A percentile compares a stretch with the other conserved stretches of the same genome.
phyloP scores from a whole-genome alignment of 2,888 invertebrate genomes.

The Eristalis pertinax region DNA sequence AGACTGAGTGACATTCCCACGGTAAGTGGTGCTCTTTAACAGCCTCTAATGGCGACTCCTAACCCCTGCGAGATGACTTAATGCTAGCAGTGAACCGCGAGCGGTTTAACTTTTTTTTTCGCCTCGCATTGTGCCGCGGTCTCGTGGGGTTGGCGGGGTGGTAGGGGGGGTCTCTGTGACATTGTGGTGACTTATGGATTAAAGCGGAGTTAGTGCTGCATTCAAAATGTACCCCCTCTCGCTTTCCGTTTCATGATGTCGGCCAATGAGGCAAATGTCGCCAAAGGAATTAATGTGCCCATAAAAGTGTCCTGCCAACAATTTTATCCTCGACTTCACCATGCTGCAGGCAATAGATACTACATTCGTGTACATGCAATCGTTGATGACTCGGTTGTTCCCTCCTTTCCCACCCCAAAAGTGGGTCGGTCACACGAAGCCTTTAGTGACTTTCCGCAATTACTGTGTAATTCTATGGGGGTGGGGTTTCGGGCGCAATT shows the following conservation, averaged over 20 bases:
- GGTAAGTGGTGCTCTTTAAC: background rate
- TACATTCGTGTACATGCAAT: slow-evolving; percentile 10
- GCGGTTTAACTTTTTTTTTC: background rate
- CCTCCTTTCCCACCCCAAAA: accelerated
- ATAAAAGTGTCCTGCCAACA: slow-evolving; percentile 65
- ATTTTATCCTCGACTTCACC: slow-evolving; percentile 11
- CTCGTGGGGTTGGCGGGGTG: too few species aligned
- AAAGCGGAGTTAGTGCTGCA: background rate
- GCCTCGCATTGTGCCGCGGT: background rate
- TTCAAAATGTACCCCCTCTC: background rate
- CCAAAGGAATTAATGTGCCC: slow-evolving; percentile 62
- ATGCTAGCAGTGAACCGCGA: background rate
- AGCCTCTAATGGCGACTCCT: background rate
- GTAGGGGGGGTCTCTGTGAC: background rate
- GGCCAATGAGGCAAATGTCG: slow-evolving; percentile 52
- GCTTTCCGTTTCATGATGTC: background rate
- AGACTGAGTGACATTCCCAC: background rate
- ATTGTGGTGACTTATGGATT: background rate
- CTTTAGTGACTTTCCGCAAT: background rate
- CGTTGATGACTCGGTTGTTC: background rate
- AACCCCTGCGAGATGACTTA: background rate
- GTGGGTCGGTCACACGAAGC: background rate
- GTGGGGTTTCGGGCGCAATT: background rate
- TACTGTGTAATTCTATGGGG: background rate
- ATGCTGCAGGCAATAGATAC: slow-evolving; percentile 31